phyloP scores from a whole-genome alignment of 2,888 invertebrate species.

The Agrotis puta region DNA sequence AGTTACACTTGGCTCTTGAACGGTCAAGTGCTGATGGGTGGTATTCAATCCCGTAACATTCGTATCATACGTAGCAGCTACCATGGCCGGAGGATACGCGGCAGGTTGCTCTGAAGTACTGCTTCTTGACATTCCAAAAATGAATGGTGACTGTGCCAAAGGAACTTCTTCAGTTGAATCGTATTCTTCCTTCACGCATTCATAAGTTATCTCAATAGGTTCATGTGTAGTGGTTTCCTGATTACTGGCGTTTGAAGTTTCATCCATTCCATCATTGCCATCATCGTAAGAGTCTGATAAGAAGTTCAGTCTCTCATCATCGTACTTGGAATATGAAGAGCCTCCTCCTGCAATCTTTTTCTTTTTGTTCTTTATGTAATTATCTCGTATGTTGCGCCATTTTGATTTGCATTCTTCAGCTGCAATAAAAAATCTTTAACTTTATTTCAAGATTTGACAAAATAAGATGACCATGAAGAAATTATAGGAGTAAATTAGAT shows the following conservation, averaged over 20 bases:
- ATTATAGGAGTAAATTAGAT: not conserved
- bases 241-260: not conserved
- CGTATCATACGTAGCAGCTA: slow-evolving; percentile 16
- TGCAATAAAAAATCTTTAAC: slow-evolving; percentile 39
- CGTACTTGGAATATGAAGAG: slow-evolving; percentile 40
- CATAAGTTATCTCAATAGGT: slow-evolving; percentile 25
- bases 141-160: slow-evolving; percentile 24
- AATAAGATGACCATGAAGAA: not conserved
- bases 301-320: slow-evolving; percentile 48
- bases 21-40: not conserved
- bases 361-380: slow-evolving; percentile 51
- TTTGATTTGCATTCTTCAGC: slow-evolving; percentile 57
- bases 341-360: slow-evolving; percentile 38
- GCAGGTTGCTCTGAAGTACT: slow-evolving; percentile 2
- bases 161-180: slow-evolving; percentile 46
- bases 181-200: slow-evolving; percentile 41
- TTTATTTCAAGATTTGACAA: not conserved
- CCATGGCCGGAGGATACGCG: slow-evolving; percentile 7
- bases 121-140: not conserved
- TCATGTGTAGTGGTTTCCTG: slow-evolving; percentile 12
- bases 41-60: slow-evolving; percentile 1
- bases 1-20: slow-evolving; percentile 4
- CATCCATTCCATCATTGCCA: slow-evolving; percentile 21
- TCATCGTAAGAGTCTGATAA: slow-evolving; percentile 38
- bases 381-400: slow-evolving; percentile 57